These are phyloP conservation scores for Diplodus puntazzo DNA, from an alignment of 2,797 vertebrate species.

Conservation along the genomic window DNA sequence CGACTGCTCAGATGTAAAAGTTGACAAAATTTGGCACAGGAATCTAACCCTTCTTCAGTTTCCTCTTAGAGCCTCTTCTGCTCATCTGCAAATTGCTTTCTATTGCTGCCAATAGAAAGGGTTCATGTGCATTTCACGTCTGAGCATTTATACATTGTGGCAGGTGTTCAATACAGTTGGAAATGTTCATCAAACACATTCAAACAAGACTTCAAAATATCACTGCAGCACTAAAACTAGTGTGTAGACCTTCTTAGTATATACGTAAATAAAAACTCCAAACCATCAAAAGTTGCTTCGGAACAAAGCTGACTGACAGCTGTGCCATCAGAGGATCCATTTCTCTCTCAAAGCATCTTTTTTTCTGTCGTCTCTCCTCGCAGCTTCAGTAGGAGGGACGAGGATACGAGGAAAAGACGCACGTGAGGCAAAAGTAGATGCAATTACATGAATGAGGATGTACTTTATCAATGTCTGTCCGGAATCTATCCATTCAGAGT, in stretches of 20 bases:
- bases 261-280: conserved; percentile 11
- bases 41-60: no score
- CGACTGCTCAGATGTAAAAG: no score
- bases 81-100: no score
- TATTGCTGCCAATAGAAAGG: not conserved
- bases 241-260: not conserved
- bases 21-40: no score
- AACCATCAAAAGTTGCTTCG: not conserved
- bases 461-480: not conserved
- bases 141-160: not conserved
- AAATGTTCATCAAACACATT: not conserved
- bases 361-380: not conserved
- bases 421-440: not conserved
- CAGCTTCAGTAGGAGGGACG: not conserved
- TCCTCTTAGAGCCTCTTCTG: no score
- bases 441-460: not conserved
- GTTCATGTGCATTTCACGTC: not conserved
- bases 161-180: no score
- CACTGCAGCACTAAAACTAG: not conserved
- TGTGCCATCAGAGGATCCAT: not conserved
- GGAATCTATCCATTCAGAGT: not conserved
- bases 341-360: no score
- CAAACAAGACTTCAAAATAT: not conserved
- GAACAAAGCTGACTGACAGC: not conserved
- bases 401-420: not conserved